Evolutionary conservation across 2,113 vertebrate species (phyloP).

Genomic region (Petrocephalus zakoni): DNA sequence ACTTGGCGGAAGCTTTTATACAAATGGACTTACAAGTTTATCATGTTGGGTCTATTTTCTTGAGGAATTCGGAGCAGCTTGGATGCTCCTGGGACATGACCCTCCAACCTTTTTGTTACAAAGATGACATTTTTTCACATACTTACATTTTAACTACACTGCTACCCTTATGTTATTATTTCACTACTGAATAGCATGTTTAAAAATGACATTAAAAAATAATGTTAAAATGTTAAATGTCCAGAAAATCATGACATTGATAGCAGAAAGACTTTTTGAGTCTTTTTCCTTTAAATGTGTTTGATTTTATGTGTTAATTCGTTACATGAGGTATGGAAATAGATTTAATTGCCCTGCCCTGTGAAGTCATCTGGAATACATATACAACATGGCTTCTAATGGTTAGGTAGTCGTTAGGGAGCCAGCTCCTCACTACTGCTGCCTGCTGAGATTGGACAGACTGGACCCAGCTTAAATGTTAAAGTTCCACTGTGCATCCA

Average conservation of each 20-base stretch:
- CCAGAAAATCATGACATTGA: background rate
- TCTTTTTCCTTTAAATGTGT: background rate
- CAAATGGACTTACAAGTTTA: background rate
- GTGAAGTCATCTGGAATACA: conserved; percentile 52
- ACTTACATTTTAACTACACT: background rate
- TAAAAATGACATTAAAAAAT: background rate
- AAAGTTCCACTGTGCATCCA: conserved; percentile 69
- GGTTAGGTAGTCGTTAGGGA: conserved; percentile 70
- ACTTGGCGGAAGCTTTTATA: background rate
- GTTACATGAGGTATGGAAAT: background rate
- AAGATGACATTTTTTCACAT: background rate
- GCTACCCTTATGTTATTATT: background rate
- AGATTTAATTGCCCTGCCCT: background rate
- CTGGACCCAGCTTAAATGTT: conserved; percentile 70
- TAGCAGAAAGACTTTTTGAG: background rate
- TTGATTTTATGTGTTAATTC: background rate
- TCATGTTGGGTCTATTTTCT: background rate
- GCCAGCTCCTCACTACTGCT: conserved; percentile 71
- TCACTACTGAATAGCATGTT: background rate
- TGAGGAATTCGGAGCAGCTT: background rate
- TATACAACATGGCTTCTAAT: conserved; percentile 56
- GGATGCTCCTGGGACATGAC: background rate
- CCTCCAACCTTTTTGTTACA: background rate
- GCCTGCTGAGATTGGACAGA: conserved; percentile 59
- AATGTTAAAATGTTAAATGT: background rate